phyloP scores from a whole-genome alignment of 1,140 invertebrate genomes.

The Bradynema listronoti region DNA sequence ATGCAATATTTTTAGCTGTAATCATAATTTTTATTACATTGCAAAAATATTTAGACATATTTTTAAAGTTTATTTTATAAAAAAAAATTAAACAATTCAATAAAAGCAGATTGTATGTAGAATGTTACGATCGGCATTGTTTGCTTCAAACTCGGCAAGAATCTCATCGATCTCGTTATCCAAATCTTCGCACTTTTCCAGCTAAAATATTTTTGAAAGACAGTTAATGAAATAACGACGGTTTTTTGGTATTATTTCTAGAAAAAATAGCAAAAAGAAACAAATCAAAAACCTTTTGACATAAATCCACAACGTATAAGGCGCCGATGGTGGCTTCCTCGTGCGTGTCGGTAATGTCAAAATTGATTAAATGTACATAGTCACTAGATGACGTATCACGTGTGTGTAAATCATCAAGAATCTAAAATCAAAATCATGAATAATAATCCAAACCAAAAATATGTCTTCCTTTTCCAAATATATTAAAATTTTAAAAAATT shows the following conservation, averaged over 20 bases:
- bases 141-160: constrained; percentile 82
- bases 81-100: too few species aligned
- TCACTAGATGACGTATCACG: constrained; percentile 53
- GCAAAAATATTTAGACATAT: too few species aligned
- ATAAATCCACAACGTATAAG: constrained; percentile 92
- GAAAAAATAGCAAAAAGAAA: constrained; percentile 5
- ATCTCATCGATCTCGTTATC: constrained; percentile 98
- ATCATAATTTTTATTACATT: too few species aligned
- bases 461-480: too few species aligned
- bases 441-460: neutral
- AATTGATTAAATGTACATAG: constrained; percentile 91
- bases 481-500: too few species aligned
- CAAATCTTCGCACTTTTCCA: constrained; percentile 80
- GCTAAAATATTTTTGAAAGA: constrained; percentile 63
- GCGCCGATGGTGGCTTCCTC: constrained; percentile 99
- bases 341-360: constrained; percentile 98
- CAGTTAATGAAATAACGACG: constrained; percentile 2
- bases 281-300: constrained; percentile 58
- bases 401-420: constrained; percentile 57
- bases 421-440: constrained; percentile 35
- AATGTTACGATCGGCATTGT: constrained; percentile 74
- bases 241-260: neutral
- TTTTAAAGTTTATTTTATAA: too few species aligned
- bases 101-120: constrained; percentile 90
- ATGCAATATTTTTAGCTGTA: too few species aligned